Evolutionary conservation across 2,888 invertebrate species (phyloP).

Genomic region (Portevinia maculata): DNA sequence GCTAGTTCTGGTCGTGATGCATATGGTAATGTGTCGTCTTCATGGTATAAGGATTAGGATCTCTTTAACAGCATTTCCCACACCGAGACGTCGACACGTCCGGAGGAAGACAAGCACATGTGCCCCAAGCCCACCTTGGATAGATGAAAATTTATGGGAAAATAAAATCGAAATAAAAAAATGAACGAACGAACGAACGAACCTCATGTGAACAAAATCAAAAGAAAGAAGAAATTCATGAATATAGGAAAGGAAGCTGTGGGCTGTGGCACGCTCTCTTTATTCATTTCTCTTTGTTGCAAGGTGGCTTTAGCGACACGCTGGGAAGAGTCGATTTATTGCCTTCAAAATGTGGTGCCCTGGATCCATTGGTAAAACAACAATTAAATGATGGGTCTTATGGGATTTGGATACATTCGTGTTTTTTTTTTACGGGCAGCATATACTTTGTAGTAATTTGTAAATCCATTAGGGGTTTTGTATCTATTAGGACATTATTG

Average conservation of each 20-base stretch:
- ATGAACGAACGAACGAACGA: too few relatives aligned
- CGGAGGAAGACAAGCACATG: slow-evolving; percentile 41
- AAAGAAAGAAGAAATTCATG: slow-evolving; percentile 7
- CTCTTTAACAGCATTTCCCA: slow-evolving; percentile 39
- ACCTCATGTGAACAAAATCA: too few relatives aligned
- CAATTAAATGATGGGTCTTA: slow-evolving; percentile 68
- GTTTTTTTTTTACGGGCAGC: slow-evolving; percentile 34
- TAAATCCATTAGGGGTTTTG: slow-evolving; percentile 65
- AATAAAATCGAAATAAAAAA: slow-evolving; percentile 28
- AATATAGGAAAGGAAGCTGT: not conserved
- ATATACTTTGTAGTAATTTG: slow-evolving; percentile 70
- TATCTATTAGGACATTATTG: slow-evolving; percentile 48
- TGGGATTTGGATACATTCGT: slow-evolving; percentile 51
- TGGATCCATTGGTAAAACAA: slow-evolving; percentile 34
- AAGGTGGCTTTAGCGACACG: slow-evolving; percentile 37
- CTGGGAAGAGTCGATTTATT: slow-evolving; percentile 65
- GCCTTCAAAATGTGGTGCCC: slow-evolving; percentile 57
- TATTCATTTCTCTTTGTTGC: not conserved
- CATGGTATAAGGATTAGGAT: slow-evolving; percentile 52
- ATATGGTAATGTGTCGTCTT: slow-evolving; percentile 55
- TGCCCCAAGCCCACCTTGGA: slow-evolving; percentile 28
- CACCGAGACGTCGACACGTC: slow-evolving; percentile 30
- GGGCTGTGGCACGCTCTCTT: not conserved
- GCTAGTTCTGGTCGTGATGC: slow-evolving; percentile 34
- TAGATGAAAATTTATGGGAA: slow-evolving; percentile 61